Evolutionary conservation across 2,888 invertebrate genomes (phyloP), one percentile per base, ranked within the genome.

Genomic region (Trachelus troglodyta): DNA sequence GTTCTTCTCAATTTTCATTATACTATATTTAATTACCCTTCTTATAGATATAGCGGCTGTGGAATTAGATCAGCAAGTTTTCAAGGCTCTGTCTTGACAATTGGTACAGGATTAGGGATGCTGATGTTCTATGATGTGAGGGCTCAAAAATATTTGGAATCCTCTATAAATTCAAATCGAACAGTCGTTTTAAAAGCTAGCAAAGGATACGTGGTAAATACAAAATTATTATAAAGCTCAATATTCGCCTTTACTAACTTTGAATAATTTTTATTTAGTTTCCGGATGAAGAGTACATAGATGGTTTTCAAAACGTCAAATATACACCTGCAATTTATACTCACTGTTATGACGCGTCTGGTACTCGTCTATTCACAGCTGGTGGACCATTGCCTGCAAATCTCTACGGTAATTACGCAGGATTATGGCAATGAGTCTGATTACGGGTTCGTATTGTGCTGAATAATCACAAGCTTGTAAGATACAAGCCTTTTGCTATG

Each of bases 261-360:
- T 73, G n/a, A 30, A 71, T 74, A 77, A 75, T n/a, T 12, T 76
- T 71, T 83, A 90, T 89, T 34, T 90, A 97, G 97, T 97, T 96
- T 92, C 96, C 97, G 0, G 94, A 94, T 85, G 97, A 97, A 90
- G 97, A 97, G 85, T 96, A 95, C 84, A 94, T 96, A 81, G 97
- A 97, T 84, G 96, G 96, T 6, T 95, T 96, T 88, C 96, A 96
- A 92, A 96, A 96, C 86, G 95, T 96, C 78, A 96, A 97, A 92
- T 97, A 98, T 92, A 96, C 96, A 80, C 96, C 98, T 40, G 98
- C 98, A 31, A 97, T 99, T 88, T 99, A 98, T 92, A 98, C 98
- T 3, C 98, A 99, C 91, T 98, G 98, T 92, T 98, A 98, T 91
- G 98, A 99, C 92, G 94, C 95, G 85, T 97, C 96, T 82, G 98